Evolutionary conservation across 2,113 vertebrate species (phyloP).

Genomic region (Laticauda colubrina): DNA sequence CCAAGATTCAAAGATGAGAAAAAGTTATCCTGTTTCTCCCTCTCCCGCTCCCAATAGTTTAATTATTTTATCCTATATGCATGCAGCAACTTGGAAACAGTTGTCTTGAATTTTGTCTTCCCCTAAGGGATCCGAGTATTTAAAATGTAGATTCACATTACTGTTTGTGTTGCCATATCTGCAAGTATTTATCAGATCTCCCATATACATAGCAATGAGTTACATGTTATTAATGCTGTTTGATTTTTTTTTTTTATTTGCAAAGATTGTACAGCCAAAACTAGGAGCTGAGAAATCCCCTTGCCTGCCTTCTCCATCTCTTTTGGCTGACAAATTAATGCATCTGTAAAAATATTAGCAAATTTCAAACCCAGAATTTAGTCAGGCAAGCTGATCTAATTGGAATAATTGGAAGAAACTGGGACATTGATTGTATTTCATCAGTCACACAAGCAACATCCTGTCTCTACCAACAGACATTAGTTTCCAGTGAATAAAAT

Average conservation of each 20-base stretch:
- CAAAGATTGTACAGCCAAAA: slow-evolving; percentile 65
- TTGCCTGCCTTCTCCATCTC: slow-evolving; percentile 49
- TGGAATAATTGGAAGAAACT: slow-evolving; percentile 59
- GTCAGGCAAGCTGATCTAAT: slow-evolving; percentile 56
- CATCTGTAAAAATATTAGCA: slow-evolving; percentile 72
- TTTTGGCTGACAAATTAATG: slow-evolving; percentile 65
- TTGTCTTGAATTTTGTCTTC: background rate
- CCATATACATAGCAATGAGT: slow-evolving; percentile 63
- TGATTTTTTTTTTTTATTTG: slow-evolving; percentile 46
- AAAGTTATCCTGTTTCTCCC: background rate
- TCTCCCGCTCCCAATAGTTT: background rate
- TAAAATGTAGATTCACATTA: slow-evolving; percentile 19
- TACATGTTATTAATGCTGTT: slow-evolving; percentile 47
- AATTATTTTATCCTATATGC: background rate
- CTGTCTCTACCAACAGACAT: slow-evolving; percentile 33
- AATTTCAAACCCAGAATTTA: slow-evolving; percentile 45
- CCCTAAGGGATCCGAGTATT: slow-evolving; percentile 3
- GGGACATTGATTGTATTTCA: slow-evolving; percentile 61
- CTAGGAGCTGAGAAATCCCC: slow-evolving; percentile 68
- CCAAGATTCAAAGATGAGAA: background rate
- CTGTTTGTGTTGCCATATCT: slow-evolving; percentile 5
- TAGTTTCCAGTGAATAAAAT: slow-evolving; percentile 7
- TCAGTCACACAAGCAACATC: slow-evolving; percentile 47
- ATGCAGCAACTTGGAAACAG: background rate
- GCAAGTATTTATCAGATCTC: slow-evolving; percentile 21